A percentile compares a stretch with the other conserved stretches of the same genome.
phyloP scores from a whole-genome alignment of 2,113 vertebrate species.

The Gopherus flavomarginatus region DNA sequence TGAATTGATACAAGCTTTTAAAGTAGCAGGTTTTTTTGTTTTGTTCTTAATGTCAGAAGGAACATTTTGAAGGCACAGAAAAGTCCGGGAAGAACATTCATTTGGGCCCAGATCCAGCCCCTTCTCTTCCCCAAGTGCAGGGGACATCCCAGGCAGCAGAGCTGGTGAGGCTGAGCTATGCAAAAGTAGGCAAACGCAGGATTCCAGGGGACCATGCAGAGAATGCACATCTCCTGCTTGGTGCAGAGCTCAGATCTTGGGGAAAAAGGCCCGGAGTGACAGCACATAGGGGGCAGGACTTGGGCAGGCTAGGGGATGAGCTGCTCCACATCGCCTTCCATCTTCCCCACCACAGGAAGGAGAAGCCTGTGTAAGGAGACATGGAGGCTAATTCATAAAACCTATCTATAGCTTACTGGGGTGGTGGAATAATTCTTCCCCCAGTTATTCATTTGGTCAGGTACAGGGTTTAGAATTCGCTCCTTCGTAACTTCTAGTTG shows the following conservation, averaged over 20 bases:
- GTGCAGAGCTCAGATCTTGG: not conserved
- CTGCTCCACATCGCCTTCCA: not conserved
- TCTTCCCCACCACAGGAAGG: not conserved
- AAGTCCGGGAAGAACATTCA: not conserved
- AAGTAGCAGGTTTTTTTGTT: not conserved
- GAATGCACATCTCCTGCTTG: not conserved
- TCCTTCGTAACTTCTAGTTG: not conserved
- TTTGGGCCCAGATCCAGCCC: not conserved
- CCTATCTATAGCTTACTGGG: not conserved
- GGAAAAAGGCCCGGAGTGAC: not conserved
- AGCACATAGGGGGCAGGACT: not conserved
- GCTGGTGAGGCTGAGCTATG: not conserved
- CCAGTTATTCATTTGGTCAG: not conserved
- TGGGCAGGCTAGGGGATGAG: not conserved
- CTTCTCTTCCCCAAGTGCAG: not conserved
- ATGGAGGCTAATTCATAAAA: not conserved
- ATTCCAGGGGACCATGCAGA: not conserved
- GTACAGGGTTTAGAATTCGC: not conserved
- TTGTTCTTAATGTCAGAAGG: not conserved
- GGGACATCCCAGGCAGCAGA: not conserved
- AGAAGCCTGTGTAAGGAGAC: not conserved
- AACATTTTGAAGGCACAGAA: not conserved
- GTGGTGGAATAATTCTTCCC: not conserved
- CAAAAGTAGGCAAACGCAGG: not conserved
- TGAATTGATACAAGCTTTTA: not conserved